Conservation (phyloP, 1,140 invertebrate genomes). For the Wiebesia pumilae region DNA sequence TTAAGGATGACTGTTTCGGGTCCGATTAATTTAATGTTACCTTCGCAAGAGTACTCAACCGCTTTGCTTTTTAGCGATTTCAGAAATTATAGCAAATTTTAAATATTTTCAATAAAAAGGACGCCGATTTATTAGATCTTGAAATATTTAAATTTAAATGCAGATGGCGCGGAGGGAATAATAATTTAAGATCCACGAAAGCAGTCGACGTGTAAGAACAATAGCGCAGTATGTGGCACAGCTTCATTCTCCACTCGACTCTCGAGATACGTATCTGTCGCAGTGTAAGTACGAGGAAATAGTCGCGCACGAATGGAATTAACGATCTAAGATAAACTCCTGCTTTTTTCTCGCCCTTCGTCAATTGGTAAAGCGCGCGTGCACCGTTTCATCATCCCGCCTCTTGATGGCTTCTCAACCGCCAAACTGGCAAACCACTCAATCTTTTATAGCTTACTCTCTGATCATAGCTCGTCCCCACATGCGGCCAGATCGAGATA, state of each 20-base stretch:
- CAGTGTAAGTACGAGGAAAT: not conserved
- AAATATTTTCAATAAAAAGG: too few species aligned
- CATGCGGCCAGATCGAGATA: slow-evolving; percentile 46
- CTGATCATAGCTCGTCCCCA: not conserved
- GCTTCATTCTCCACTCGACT: slow-evolving; percentile 49
- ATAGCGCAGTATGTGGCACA: slow-evolving; percentile 32
- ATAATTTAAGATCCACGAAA: not conserved
- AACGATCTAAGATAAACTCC: slow-evolving; percentile 18
- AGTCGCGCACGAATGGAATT: slow-evolving; percentile 34
- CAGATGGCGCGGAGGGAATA: not conserved
- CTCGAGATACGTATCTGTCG: slow-evolving; percentile 29
- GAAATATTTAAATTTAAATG: not conserved
- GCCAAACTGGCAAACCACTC: slow-evolving; percentile 44
- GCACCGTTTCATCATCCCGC: not conserved
- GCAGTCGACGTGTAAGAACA: slow-evolving; percentile 10
- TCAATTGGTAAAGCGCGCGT: not conserved
- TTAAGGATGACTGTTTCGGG: too few species aligned
- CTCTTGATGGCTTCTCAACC: slow-evolving; percentile 43
- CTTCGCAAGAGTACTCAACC: too few species aligned
- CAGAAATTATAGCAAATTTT: too few species aligned
- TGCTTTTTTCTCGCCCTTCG: not conserved
- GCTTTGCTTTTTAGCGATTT: not conserved
- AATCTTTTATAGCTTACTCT: slow-evolving; percentile 9
- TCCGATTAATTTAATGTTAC: too few species aligned
- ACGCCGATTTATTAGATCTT: not conserved